Percentiles rank a stretch among this genome's conserved stretches.
phyloP scores from a whole-genome alignment of 1,140 invertebrate genomes.

The Ctenoplectra terminalis region DNA sequence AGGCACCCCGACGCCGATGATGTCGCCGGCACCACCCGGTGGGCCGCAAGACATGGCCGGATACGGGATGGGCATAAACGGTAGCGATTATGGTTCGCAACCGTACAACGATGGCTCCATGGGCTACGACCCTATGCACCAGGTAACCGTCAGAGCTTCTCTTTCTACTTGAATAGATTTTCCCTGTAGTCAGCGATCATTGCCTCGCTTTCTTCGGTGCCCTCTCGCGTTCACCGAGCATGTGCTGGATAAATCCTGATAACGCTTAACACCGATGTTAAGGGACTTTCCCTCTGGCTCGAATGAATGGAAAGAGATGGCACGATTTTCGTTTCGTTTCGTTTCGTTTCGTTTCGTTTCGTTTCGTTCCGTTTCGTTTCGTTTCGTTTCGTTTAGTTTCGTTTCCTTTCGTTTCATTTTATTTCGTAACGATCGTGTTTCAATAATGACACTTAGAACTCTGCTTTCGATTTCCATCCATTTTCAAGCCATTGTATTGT shows the following conservation, averaged over 20 bases:
- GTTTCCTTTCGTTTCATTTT: too few species aligned
- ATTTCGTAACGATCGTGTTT: not conserved
- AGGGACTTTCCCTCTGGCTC: not conserved
- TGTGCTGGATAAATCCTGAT: conserved; percentile 18
- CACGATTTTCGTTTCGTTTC: not conserved
- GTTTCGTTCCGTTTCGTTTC: not conserved
- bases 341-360: not conserved
- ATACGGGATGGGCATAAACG: conserved; percentile 93
- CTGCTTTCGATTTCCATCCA: conserved; percentile 58
- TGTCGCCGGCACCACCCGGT: conserved; percentile 93
- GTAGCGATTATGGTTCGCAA: conserved; percentile 92
- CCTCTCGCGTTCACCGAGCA: conserved; percentile 40
- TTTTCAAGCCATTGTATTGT: conserved; percentile 62
- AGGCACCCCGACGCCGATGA: conserved; percentile 95
- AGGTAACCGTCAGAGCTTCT: conserved; percentile 82
- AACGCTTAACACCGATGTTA: conserved; percentile 6
- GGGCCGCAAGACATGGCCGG: conserved; percentile 92
- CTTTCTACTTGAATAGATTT: not conserved
- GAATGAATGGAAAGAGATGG: conserved; percentile 35
- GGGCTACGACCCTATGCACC: conserved; percentile 94
- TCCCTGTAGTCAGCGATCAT: conserved; percentile 33
- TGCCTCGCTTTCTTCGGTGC: conserved; percentile 51
- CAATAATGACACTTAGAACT: too few species aligned
- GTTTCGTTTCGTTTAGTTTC: too few species aligned
- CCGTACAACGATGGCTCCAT: conserved; percentile 92